Base-by-base conservation (phyloP, 2,888 invertebrate genomes). In the Oscheius myriophilus region DNA sequence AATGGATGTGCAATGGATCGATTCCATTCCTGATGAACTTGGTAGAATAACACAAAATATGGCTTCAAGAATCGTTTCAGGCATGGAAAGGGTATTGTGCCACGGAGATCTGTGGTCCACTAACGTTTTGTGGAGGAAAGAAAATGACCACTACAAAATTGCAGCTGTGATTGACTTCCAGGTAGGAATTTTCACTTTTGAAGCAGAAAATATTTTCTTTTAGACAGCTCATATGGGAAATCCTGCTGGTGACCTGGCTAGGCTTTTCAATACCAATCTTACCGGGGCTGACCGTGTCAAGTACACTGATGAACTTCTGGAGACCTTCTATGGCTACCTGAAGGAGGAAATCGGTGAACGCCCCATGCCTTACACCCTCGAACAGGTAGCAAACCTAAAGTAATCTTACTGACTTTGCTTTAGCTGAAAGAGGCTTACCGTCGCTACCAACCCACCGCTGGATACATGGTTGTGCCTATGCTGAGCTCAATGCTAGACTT, bases 61-160 rank as follows among this genome's bases (percentile, higher is more conserved):
- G n/a, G n/a, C n/a, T n/a, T n/a, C n/a, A n/a, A n/a, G n/a, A n/a
- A n/a, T n/a, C n/a, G n/a, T 21, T 63, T 63, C 14, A 63, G 63
- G 51, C 12, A 63, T 63, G 53, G n/a, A 43, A 21, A 39, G 42
- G 39, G 53, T 63, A 1, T 52, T 63, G 14, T 63, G 63, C 21
- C 63, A 63, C 23, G 63, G 63, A 53, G 63, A 63, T 25, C 21
- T 63, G 33, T 63, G 63, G 63, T 63, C 63, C 14, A 63, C 63
- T 7, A 63, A 63, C 33, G 33, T 63, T 18, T 41, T 63, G 4
- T 63, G 63, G 63, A 39, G 52, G 11, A 26, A 62, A 25, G 25
- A 12, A 26, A 25, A 52, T 23, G 63, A 52, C 21, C 23, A 63
- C 12, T 23, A 58, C 14, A 61, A 23, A 14, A 42, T 63, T 6